Conservation (phyloP, 2,113 vertebrate genomes). For the Narcine bancroftii region DNA sequence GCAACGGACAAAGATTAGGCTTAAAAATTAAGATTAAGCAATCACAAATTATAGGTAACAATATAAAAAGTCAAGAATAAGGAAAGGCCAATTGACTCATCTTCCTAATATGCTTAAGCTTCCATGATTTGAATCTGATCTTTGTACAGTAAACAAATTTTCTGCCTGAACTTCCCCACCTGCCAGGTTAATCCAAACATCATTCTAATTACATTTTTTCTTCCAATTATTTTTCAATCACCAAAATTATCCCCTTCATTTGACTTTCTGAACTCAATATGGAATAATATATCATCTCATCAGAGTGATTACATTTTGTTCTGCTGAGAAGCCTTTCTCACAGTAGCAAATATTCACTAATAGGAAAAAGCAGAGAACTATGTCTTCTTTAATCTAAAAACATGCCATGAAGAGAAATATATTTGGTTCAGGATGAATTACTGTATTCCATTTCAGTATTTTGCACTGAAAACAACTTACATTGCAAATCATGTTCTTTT, state of each 20-base stretch:
- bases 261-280: neutral
- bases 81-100: neutral
- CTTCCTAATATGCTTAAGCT: neutral
- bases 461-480: neutral
- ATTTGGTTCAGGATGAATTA: neutral
- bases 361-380: neutral
- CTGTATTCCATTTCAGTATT: neutral
- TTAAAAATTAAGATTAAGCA: neutral
- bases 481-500: neutral
- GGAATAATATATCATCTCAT: neutral
- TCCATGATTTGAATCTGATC: neutral
- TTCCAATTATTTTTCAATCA: neutral
- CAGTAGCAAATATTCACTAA: neutral
- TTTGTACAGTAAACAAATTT: neutral
- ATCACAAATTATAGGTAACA: neutral
- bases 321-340: too few species aligned
- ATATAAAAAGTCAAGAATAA: neutral
- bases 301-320: neutral
- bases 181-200: slow-evolving; percentile 1
- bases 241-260: neutral
- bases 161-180: neutral
- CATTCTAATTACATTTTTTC: neutral
- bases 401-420: neutral
- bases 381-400: neutral
- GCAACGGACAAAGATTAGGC: neutral